phyloP scores from a whole-genome alignment of 1,140 invertebrate genomes.

The Augochlora pura region DNA sequence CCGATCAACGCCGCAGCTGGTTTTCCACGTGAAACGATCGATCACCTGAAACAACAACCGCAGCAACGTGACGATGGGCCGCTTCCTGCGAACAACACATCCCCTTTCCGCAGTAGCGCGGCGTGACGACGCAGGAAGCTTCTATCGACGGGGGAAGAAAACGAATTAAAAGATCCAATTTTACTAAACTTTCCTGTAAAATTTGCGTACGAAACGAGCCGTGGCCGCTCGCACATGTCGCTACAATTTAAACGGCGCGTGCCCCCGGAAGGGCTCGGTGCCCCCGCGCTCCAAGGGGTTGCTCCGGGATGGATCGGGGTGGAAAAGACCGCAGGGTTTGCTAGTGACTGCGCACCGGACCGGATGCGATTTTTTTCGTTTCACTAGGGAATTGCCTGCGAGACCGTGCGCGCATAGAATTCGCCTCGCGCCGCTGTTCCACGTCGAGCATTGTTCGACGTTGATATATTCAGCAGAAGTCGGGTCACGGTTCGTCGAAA shows the following conservation, averaged over 20 bases:
- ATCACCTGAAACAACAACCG: not conserved
- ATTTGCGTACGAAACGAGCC: conserved; percentile 59
- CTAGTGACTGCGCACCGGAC: conserved; percentile 17
- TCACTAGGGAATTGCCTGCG: conserved; percentile 25
- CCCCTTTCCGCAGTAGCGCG: no score
- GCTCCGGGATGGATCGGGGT: conserved; percentile 19
- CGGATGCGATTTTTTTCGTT: conserved; percentile 49
- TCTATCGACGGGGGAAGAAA: not conserved
- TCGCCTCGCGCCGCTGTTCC: conserved; percentile 12
- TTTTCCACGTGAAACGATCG: not conserved
- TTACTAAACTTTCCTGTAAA: conserved; percentile 34
- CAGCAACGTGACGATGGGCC: not conserved
- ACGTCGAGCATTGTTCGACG: not conserved
- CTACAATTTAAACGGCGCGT: conserved; percentile 56
- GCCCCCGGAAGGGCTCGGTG: conserved; percentile 31
- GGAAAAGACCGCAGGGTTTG: conserved; percentile 40
- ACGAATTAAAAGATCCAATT: conserved; percentile 57
- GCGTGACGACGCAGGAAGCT: not conserved
- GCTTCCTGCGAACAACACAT: not conserved
- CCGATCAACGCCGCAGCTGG: not conserved
- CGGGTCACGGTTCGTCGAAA: not conserved
- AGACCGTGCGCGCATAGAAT: conserved; percentile 23
- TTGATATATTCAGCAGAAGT: not conserved
- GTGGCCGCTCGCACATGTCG: conserved; percentile 60
- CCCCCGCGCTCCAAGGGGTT: not conserved